Evolutionary conservation across 2,888 invertebrate genomes (phyloP), one percentile per base, ranked within the genome.

Genomic region (Amiota mariae): DNA sequence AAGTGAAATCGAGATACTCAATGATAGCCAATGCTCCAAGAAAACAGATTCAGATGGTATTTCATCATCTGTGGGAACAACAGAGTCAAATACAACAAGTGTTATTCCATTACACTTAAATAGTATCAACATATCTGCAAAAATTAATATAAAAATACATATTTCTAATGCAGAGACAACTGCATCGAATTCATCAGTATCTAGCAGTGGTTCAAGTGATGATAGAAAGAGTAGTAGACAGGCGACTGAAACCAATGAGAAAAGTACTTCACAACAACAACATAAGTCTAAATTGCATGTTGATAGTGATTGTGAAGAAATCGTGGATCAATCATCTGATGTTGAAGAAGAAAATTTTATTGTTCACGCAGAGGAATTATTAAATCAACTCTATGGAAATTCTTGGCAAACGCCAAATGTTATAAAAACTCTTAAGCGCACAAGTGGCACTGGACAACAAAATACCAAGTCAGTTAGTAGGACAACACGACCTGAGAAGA

Each of bases 361-460:
- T 49, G 80, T 81, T 0, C 79, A 84, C 3, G 87, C 88, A 0
- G 85, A 89, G 73, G 79, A 83, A 64, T 70, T 90, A 9, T 75
- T 90, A 4, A 87, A 85, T 66, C 79, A 89, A 75, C 66, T 90
- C 0, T 90, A 90, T 72, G 90, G 90, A 2, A 82, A 87, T 57
- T 72, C 84, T 2, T 90, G 90, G 90, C 86, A 88, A 77, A 90
- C 90, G 0, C 90, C 90, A 0, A 88, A 89, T 59, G 82, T 89
- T 0, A 84, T 90, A 46, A 84, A 85, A 48, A 85, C 87, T 0
- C 77, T 89, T 0, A 88, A 87, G 59, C 85, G 82, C 6, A 79
- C 78, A 36, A 80, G 79, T 68, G 80, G 79, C 49, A 80, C 78
- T 49, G 77, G 77, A 10, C 72, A 78, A 20, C 73, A 77, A 46